A percentile compares a stretch with the other conserved stretches of the same genome.
Evolutionary conservation across 2,888 invertebrate genomes (phyloP).

Genomic region (Oscheius myriophilus): DNA sequence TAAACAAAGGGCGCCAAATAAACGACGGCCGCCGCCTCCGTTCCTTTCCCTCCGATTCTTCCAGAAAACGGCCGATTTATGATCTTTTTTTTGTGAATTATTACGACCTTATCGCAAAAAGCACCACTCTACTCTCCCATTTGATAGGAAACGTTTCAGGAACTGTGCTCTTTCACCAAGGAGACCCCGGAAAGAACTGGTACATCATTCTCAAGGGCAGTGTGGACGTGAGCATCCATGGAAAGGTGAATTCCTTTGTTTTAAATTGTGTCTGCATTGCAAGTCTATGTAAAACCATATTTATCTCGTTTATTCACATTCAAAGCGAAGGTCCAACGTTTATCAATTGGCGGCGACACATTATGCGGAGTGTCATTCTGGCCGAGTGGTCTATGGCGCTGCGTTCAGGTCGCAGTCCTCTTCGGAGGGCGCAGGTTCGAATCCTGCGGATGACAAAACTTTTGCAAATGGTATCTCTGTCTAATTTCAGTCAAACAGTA

Average conservation of each 20-base stretch:
- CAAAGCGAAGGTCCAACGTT: no score
- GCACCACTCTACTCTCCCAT: not conserved
- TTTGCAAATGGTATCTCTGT: no score
- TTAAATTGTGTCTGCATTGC: no score
- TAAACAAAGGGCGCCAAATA: conserved; percentile 9
- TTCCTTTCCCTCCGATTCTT: not conserved
- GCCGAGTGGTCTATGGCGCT: conserved; percentile 86
- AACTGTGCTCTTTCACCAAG: conserved; percentile 77
- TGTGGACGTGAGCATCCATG: conserved; percentile 85
- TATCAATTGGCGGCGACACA: no score
- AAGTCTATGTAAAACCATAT: no score
- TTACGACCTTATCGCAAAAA: not conserved
- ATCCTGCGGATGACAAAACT: conserved; percentile 54
- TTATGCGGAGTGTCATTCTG: conserved; percentile 58
- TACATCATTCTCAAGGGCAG: conserved; percentile 85
- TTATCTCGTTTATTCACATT: no score
- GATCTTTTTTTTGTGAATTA: not conserved
- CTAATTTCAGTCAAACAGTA: no score
- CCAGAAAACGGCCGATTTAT: no score
- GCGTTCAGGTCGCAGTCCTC: conserved; percentile 82
- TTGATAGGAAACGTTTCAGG: conserved; percentile 71
- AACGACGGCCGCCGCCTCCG: conserved; percentile 2
- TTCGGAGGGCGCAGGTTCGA: conserved; percentile 63
- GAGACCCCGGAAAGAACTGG: conserved; percentile 86
- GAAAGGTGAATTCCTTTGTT: conserved; percentile 75